Base-by-base conservation (phyloP, 2,797 vertebrate species). In the Lagocephalus sceleratus region DNA sequence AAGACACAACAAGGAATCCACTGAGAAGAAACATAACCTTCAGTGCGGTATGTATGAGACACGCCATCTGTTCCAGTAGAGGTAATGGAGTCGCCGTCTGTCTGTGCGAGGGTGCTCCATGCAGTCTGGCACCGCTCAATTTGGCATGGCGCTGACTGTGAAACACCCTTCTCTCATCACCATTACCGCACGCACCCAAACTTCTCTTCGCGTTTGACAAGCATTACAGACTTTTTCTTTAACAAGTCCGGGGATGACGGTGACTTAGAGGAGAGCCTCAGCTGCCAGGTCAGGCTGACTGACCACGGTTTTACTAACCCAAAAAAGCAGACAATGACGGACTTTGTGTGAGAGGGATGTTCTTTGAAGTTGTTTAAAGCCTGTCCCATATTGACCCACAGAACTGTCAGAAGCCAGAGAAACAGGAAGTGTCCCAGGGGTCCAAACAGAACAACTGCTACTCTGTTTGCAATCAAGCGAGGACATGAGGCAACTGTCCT, bases 61-160 rank as follows among this genome's bases (percentile, higher is more conserved):
- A 25, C 64, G 56, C 86, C 88, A 90, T 88, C 89, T 90, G 88
- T 70, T 82, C 68, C 51, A 43, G 66, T 66, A 82, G 76, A 82
- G 69, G 78, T 75, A 82, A 83, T 79, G 32, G 65, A 79, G 81
- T 72, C 80, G 71, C 69, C 60, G 78, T 73, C 79, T 85, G 82
- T 76, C 79, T 84, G 82, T 75, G 73, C 63, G 45, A 69, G 67
- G 66, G 75, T 71, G 69, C 74, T 20, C 81, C 77, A 22, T 62
- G 64, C 64, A 79, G 73, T 85, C 83, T 83, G 72, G 67, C 79
- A 64, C 60, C 44, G 68, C 76, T 87, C 77, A 62, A 15, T 76
- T 79, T 81, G 75, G 75, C 77, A 73, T 51, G 57, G 42, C 68
- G 39, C 60, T 70, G 71, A 76, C 73, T 81, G 79, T 71, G 67